Conservation (phyloP, 2,113 vertebrate species). For the Trochalopteron elliotii region DNA sequence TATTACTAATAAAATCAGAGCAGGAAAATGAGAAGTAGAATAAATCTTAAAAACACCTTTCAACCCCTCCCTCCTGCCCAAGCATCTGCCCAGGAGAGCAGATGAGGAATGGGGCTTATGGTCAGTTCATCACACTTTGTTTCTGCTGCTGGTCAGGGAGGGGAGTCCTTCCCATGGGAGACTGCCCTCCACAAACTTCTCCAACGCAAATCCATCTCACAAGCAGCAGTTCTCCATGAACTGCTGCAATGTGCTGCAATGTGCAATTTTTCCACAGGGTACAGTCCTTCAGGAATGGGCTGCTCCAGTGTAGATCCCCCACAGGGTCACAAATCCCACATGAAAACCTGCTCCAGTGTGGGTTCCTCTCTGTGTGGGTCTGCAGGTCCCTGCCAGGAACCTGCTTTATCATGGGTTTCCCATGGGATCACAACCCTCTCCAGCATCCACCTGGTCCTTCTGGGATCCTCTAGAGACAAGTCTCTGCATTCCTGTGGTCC, state of each 20-base stretch:
- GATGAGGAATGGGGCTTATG: background rate
- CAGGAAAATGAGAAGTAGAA: background rate
- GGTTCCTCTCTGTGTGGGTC: background rate
- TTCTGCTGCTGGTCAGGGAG: background rate
- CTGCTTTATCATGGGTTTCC: background rate
- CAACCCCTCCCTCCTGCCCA: background rate
- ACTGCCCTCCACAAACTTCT: background rate
- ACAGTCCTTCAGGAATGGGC: background rate
- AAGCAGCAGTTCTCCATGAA: background rate
- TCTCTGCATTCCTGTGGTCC: too few relatives aligned
- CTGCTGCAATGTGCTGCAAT: background rate
- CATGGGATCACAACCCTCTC: background rate
- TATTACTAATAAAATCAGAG: background rate
- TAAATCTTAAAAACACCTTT: background rate
- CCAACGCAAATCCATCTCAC: rapidly evolving
- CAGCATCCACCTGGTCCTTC: background rate
- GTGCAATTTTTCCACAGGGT: background rate
- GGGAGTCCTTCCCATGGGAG: background rate
- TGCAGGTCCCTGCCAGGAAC: background rate
- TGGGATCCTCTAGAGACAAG: background rate
- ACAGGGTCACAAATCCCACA: background rate
- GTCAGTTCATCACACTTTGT: too few relatives aligned
- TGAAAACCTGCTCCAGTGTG: background rate
- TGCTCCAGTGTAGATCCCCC: background rate
- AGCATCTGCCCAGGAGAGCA: background rate